Conservation (phyloP, 2,113 vertebrate species). For the Danionella cerebrum region DNA sequence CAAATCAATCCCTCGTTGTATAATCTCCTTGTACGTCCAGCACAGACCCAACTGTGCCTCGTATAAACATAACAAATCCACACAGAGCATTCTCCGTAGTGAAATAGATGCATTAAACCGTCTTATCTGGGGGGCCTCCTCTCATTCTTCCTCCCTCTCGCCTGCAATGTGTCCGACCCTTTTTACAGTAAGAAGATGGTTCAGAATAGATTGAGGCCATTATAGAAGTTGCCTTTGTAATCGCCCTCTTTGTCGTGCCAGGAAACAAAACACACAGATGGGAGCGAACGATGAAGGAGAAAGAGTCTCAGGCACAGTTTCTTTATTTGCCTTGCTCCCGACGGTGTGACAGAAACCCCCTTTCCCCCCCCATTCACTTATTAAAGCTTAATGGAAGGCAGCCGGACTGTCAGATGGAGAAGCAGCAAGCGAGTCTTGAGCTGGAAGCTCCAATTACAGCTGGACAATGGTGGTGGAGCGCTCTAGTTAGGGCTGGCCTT, state of each 20-base stretch:
- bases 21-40: not conserved
- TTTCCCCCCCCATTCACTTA: constrained; percentile 40
- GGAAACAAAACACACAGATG: not conserved
- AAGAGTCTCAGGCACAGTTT: constrained; percentile 18
- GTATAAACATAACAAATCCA: constrained; percentile 26
- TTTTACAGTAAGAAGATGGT: constrained; percentile 9
- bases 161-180: constrained; percentile 1
- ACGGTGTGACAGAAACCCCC: constrained; percentile 9
- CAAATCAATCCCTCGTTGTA: constrained; percentile 19
- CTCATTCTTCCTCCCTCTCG: constrained; percentile 7
- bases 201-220: constrained; percentile 24
- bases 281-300: not conserved
- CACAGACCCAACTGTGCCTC: constrained; percentile 2
- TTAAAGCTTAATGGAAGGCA: constrained; percentile 61
- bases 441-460: constrained; percentile 61
- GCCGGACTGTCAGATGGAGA: constrained; percentile 48
- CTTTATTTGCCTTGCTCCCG: constrained; percentile 18
- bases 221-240: constrained; percentile 29
- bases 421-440: constrained; percentile 43
- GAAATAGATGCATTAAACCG: constrained; percentile 15
- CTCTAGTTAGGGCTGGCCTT: constrained; percentile 8
- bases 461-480: constrained; percentile 35
- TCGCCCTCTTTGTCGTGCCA: constrained; percentile 40
- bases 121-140: constrained; percentile 17
- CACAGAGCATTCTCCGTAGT: constrained; percentile 16